Evolutionary conservation across 2,888 invertebrate species (phyloP), one percentile per base, ranked within the genome.

Genomic region (Arge pagana): DNA sequence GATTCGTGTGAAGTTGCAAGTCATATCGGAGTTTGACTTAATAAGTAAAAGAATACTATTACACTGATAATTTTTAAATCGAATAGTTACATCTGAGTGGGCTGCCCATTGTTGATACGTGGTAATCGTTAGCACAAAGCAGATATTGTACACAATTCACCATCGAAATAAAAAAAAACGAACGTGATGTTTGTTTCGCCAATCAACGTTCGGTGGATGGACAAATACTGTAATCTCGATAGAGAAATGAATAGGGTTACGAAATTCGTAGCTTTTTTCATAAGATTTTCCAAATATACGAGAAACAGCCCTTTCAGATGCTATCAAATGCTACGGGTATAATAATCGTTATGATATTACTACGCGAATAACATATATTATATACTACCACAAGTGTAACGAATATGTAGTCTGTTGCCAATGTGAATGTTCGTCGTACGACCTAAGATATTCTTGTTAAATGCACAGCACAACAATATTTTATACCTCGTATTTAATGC

Each of bases 391-490:
- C 11, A 35, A 8, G 36, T 7, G 13, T 35, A 35, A 5, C 10
- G 33, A 30, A 37, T 50, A 21, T 36, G 23, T 26, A 28, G 21
- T 48, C 30, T n/a, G 37, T 48, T 51, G 39, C 26, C 8, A 16
- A 43, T 35, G 36, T 35, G 11, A 10, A 35, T 13, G 11, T 35
- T 7, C 13, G 11, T 11, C 7, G 8, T 35, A 10, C n/a, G n/a
- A n/a, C n/a, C 11, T 4, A 24, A 13, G 30, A 21, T 54, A 49
- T 48, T 57, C 56, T 60, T 57, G 56, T 33, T 33, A 55, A 66
- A 59, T 61, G n/a, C n/a, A n/a, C n/a, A n/a, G 65, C 64, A 65
- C 63, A 66, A 62, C 40, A 35, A 64, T 61, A 67, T 66, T 64
- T 66, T 66, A 37, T 66, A 66, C 53, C 55, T 58, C 55, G n/a